Percentiles rank a stretch among this genome's conserved stretches.
These are phyloP conservation scores for Chrysomela aeneicollis DNA, from an alignment of 2,888 invertebrate genomes.

Conservation along the genomic window DNA sequence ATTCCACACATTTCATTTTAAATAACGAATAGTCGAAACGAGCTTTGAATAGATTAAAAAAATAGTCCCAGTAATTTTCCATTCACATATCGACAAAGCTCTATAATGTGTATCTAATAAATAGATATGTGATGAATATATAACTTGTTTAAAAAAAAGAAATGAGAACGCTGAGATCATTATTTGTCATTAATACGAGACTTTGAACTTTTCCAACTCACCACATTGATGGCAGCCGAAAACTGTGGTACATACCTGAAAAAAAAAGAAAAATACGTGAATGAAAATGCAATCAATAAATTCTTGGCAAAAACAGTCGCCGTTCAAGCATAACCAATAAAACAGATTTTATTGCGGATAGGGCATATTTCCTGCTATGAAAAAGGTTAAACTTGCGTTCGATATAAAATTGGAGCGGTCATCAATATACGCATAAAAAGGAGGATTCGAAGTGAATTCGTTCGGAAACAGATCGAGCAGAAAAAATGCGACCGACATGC, in stretches of 20 bases:
- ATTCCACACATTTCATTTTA: too few relatives aligned
- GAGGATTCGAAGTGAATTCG: conserved; percentile 30
- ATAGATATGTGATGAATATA: too few relatives aligned
- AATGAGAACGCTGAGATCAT: too few relatives aligned
- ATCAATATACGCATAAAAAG: conserved; percentile 30
- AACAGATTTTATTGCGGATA: conserved; percentile 36
- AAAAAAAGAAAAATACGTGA: conserved; percentile 30
- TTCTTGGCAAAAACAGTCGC: conserved; percentile 20
- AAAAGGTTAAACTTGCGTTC: conserved; percentile 27
- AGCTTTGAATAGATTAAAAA: too few relatives aligned
- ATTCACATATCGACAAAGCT: too few relatives aligned
- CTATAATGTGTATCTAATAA: too few relatives aligned
- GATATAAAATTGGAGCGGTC: conserved; percentile 30
- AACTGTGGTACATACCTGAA: conserved; percentile 28
- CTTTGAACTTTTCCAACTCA: background rate
- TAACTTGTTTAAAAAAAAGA: too few relatives aligned
- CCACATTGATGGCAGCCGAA: background rate
- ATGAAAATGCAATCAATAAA: conserved; percentile 28
- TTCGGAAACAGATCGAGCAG: conserved; percentile 31
- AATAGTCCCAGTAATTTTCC: too few relatives aligned
- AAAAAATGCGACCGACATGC: conserved; percentile 26
- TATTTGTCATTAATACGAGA: too few relatives aligned
- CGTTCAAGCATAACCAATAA: conserved; percentile 34
- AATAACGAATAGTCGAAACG: too few relatives aligned
- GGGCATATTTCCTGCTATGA: conserved; percentile 16